phyloP scores from a whole-genome alignment of 1,140 invertebrate species.

The Listronotus oregonensis region DNA sequence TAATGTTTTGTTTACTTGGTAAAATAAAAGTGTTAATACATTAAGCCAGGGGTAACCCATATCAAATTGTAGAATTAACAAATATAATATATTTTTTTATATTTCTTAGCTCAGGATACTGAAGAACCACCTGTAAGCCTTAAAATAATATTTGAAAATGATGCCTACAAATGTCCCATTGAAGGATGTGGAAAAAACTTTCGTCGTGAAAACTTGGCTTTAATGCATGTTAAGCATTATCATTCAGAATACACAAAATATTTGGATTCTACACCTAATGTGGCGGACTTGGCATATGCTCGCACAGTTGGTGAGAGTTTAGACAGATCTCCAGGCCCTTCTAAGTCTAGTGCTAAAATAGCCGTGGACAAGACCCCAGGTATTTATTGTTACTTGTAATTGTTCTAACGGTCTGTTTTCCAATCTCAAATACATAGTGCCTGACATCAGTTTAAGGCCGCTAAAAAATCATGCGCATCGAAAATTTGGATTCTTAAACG shows the following conservation, averaged over 20 bases:
- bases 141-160: slow-evolving; percentile 60
- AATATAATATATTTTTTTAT: not conserved
- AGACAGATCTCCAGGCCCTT: slow-evolving; percentile 45
- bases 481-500: too few relatives aligned
- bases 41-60: too few relatives aligned
- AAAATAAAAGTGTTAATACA: too few relatives aligned
- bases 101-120: slow-evolving; percentile 1
- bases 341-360: slow-evolving; percentile 6
- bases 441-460: too few relatives aligned
- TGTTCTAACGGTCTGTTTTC: too few relatives aligned
- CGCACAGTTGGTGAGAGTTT: slow-evolving; percentile 68
- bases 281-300: slow-evolving; percentile 81
- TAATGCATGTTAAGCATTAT: slow-evolving; percentile 92
- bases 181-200: slow-evolving; percentile 86
- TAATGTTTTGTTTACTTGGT: too few relatives aligned
- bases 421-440: too few relatives aligned
- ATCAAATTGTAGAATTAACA: too few relatives aligned
- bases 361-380: not conserved
- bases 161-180: slow-evolving; percentile 77
- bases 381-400: slow-evolving; percentile 5
- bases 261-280: slow-evolving; percentile 79
- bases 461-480: too few relatives aligned
- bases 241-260: slow-evolving; percentile 79
- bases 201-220: slow-evolving; percentile 84
- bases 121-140: slow-evolving; percentile 33